phyloP scores from a whole-genome alignment of 2,113 vertebrate species.

The Octodon degus region DNA sequence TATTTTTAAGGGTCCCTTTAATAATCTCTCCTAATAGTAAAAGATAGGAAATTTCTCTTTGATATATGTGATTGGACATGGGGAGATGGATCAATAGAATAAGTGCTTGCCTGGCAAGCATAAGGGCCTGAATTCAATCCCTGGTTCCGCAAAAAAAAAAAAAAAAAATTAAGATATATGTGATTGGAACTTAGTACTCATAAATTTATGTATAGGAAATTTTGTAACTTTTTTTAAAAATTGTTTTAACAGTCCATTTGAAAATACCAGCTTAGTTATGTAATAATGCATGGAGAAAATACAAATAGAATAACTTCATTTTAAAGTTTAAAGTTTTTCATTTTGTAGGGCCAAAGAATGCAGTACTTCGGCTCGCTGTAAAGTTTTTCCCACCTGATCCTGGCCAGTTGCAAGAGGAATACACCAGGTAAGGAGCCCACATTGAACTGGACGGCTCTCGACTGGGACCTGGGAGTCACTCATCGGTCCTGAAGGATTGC shows the following conservation, averaged over 20 bases:
- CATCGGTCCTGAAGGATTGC: background rate
- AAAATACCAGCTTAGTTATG: background rate
- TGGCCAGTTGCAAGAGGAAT: slow-evolving; percentile 97
- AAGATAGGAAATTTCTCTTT: background rate
- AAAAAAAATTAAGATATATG: background rate
- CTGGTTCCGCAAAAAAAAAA: too few species aligned
- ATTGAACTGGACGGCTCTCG: fast-evolving
- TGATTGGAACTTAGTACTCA: background rate
- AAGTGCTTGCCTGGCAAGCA: too few species aligned
- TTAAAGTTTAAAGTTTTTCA: slow-evolving; percentile 35
- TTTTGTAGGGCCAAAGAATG: slow-evolving; percentile 92
- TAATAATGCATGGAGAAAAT: background rate
- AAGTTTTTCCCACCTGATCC: slow-evolving; percentile 99
- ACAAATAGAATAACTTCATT: background rate
- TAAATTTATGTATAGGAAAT: background rate
- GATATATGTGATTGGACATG: background rate
- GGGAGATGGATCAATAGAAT: too few species aligned
- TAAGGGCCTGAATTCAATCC: too few species aligned
- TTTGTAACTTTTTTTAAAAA: background rate
- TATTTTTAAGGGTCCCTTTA: background rate
- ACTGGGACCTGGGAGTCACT: background rate
- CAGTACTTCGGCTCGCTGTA: slow-evolving; percentile 93
- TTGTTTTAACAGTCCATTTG: background rate
- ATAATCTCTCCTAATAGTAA: background rate
- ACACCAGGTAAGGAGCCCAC: slow-evolving; percentile 89